Evolutionary conservation across 2,888 invertebrate species (phyloP), one percentile per base, ranked within the genome.

Genomic region (Baronia brevicornis): DNA sequence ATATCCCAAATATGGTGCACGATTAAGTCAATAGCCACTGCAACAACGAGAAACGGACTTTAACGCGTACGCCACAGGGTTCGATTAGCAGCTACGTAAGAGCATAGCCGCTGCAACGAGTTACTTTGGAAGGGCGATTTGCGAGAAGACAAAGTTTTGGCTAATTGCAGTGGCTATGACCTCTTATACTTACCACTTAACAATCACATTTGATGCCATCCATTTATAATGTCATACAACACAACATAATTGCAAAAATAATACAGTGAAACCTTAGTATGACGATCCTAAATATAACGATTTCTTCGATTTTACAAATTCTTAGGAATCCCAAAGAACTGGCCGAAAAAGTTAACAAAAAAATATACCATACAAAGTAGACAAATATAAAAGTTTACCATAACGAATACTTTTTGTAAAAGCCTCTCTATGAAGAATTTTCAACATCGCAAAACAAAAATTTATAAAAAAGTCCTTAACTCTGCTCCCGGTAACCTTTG

Each of bases 21-120:
- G 86, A 99, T 98, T 82, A 99, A 90, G 87, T 97, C 96, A 87
- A 98, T 98, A 85, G 98, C 98, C 89, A 98, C 98, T 97, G 94
- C 87, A 95, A 93, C 88, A 89, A 84, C 80, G 78, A 71, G 71
- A 71, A 69, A 84, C 65, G 45, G 51, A 53, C 57, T 71, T 77
- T 80, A 78, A 70, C 42, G 46, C 35, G 41, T 37, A 36, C 26
- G 17, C 10, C 33, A 49, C 36, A 50, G 37, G 45, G 47, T 41
- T 24, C 32, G 23, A 35, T 52, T 55, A 54, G 79, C 77, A 71
- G 77, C 79, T 70, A 69, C 64, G 50, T 56, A 80, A 86, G 74
- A 80, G 70, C 80, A 86, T 86, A 86, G 86, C 87, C 82, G 86
- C 80, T 78, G 80, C 80, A 80, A 77, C 54, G 57, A 60, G 48